Percentiles rank a stretch among this genome's conserved stretches.
phyloP scores from a whole-genome alignment of 1,140 invertebrate species.

The Copidosoma floridanum region DNA sequence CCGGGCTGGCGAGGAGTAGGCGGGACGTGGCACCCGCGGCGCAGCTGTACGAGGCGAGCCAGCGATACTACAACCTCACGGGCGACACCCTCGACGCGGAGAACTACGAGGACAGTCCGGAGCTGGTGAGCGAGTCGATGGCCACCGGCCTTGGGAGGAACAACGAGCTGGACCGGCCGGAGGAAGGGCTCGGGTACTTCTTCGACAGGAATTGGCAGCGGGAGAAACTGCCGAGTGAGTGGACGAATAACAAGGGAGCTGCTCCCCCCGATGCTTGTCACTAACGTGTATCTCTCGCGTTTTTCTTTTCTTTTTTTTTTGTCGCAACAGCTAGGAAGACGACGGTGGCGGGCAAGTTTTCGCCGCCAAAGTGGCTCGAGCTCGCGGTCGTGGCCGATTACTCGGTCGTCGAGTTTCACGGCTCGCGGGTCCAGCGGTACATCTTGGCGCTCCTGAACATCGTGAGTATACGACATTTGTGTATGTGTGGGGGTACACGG shows the following conservation, averaged over 20 bases:
- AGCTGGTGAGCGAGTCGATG: conserved; percentile 27
- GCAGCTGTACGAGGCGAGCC: conserved; percentile 20
- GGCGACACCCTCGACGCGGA: conserved; percentile 51
- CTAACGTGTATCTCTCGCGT: not conserved
- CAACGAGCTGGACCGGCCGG: conserved; percentile 8
- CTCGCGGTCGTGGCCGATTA: conserved; percentile 69
- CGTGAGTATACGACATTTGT: too few species aligned
- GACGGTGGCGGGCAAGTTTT: conserved; percentile 29
- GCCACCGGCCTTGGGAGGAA: conserved; percentile 21
- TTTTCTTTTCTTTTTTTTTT: conserved; percentile 6
- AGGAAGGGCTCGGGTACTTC: conserved; percentile 44
- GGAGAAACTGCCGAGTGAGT: conserved; percentile 42
- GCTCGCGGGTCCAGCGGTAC: conserved; percentile 67
- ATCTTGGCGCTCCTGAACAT: conserved; percentile 75
- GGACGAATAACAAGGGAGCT: not conserved
- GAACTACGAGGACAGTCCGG: conserved; percentile 31
- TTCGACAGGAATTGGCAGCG: conserved; percentile 51
- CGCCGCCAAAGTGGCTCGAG: conserved; percentile 63
- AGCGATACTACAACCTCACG: conserved; percentile 52
- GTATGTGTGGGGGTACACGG: too few species aligned
- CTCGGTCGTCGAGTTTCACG: conserved; percentile 70
- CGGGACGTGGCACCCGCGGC: conserved; percentile 4
- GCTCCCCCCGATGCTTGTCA: not conserved
- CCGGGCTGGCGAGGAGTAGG: conserved; percentile 14
- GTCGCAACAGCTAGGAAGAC: conserved; percentile 35